Base-by-base conservation (phyloP, 2,888 invertebrate genomes). In the Lordiphosa andalusiaca region DNA sequence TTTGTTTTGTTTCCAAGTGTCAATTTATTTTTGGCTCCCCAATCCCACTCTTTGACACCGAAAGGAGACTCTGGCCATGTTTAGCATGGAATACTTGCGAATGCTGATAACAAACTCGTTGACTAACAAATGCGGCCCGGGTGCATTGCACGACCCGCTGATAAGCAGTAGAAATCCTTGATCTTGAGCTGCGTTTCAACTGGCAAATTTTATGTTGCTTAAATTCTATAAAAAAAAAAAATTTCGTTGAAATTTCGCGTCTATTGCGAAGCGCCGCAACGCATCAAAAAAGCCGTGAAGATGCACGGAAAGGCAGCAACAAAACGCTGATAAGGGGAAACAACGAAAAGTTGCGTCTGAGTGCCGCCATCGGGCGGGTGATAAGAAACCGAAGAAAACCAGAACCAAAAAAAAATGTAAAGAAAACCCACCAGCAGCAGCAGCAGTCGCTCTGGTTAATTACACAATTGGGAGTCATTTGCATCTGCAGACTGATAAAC, bases 181-280 rank as follows among this genome's bases (percentile, higher is more conserved):
- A 85, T 85, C 85, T 85, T 86, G 83, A 70, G 71, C 57, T 76
- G 83, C 80, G 68, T 78, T 77, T 69, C 67, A 78, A 75, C 80
- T 73, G 62, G 73, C 72, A 50, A 53, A 50, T 56, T 56, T 66
- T 61, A 67, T 67, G 67, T 49, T 67, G 52, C 49, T 23, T 16
- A 39, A 59, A 49, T 25, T 10, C 6, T 35, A 35, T 13, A 21
- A 21, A 47, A 33, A 47, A 47, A 21, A 21, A 47, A 33, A 47
- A 47, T 35, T 23, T 25, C 5, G 23, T 7, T 30, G 9, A 12
- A 36, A 44, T 55, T 53, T 35, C 53, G 44, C 39, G 57, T 42
- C 54, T 53, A 46, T 39, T 44, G 39, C 41, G 46, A 53, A 49
- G 53, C 46, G 35, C 19, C 19, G 48, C 39, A 19, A 30, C 40